Evolutionary conservation across 1,140 invertebrate species (phyloP), one percentile per base, ranked within the genome.

Genomic region (Meloidogyne exigua): DNA sequence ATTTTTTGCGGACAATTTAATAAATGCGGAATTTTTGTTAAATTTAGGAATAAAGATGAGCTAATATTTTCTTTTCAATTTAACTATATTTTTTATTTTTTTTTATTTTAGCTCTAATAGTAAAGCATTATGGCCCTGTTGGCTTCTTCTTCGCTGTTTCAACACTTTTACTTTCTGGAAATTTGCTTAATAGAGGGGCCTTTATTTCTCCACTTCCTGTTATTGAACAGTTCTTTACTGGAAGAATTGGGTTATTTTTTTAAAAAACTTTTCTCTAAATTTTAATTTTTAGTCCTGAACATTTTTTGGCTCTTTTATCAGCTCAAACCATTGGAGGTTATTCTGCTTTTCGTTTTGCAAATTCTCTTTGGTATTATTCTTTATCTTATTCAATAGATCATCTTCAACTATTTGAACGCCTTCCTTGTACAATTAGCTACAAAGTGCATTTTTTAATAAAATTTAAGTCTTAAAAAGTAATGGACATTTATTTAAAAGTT

Each of bases 71-170:
- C n/a, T n/a, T n/a, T 42, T 13, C 39, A 42, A 1, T 12, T 42
- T 42, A 12, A 5, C 12, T 10, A 42, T 42, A 42, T 5, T 5
- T 42, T 42, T 44, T 0, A 44, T 13, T 66, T 28, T 13, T 13
- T 32, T 79, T 32, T 80, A 49, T 77, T 75, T 76, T 64, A 83
- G 78, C 76, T 1, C 21, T 84, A 12, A 86, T 84, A n/a, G 72
- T 84, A 25, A 79, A 79, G 67, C 68, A 85, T 66, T 84, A 84
- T 64, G 83, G 83, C 12, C 36, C 75, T 15, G 25, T 77, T 25
- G 85, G 83, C 18, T 87, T 85, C 44, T 87, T 85, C 85, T 32
- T 83, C 15, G 67, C 76, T 23, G 84, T 87, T 12, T 63, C 69
- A n/a, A 26, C 57, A 23, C 79, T 85, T 23, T 76, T 86, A 25